phyloP scores from a whole-genome alignment of 2,888 invertebrate species.

The Cataglyphis rosenhaueri region DNA sequence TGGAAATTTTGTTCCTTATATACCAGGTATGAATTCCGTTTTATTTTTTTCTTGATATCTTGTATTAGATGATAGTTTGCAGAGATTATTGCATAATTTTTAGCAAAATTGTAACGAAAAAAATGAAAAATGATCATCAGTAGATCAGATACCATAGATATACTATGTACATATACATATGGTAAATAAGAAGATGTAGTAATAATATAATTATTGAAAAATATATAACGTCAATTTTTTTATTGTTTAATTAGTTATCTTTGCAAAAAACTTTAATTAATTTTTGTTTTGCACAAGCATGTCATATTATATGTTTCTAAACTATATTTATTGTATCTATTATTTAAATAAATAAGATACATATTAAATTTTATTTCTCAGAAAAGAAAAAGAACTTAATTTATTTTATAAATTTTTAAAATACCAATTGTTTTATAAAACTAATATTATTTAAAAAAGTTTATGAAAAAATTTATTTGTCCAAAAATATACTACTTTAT shows the following conservation, averaged over 20 bases:
- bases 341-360: conserved; percentile 14
- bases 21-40: conserved; percentile 25
- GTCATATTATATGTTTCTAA: not conserved
- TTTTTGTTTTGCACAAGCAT: not conserved
- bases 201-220: not conserved
- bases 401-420: not conserved
- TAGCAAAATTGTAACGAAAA: not conserved
- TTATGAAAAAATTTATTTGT: not conserved
- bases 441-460: not conserved
- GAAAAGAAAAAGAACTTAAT: conserved; percentile 6
- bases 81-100: conserved; percentile 13
- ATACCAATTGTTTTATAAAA: not conserved
- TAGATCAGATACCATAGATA: not conserved
- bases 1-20: conserved; percentile 4
- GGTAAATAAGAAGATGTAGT: not conserved
- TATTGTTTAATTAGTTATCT: not conserved
- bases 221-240: not conserved
- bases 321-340: not conserved
- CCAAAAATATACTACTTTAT: not conserved
- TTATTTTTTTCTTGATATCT: not conserved
- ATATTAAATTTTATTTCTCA: not conserved
- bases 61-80: not conserved
- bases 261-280: not conserved
- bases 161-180: not conserved
- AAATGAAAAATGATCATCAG: not conserved